Evolutionary conservation across 2,113 vertebrate genomes (phyloP).

Genomic region (Trachemys scripta): DNA sequence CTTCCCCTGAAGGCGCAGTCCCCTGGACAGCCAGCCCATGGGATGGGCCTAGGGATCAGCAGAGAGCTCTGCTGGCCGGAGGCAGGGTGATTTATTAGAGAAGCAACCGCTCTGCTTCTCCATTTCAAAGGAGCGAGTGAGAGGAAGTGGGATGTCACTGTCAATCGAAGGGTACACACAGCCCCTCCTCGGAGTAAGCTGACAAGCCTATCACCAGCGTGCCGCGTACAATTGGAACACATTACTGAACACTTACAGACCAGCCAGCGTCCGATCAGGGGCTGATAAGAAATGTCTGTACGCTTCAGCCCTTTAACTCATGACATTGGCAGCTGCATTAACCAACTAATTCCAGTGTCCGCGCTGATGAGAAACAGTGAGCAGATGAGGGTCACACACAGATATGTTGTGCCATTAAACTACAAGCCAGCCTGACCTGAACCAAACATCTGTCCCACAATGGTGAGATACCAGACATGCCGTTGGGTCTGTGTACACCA

Average conservation of each 20-base stretch:
- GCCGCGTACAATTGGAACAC: not conserved
- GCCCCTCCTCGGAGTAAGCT: not conserved
- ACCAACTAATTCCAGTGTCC: not conserved
- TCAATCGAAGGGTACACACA: not conserved
- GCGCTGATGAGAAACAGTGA: not conserved
- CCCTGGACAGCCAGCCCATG: too few relatives aligned
- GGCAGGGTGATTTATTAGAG: not conserved
- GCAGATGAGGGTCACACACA: not conserved
- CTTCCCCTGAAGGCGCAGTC: too few relatives aligned
- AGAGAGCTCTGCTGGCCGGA: too few relatives aligned
- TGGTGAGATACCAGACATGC: too few relatives aligned
- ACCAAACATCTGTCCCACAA: too few relatives aligned
- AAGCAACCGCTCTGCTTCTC: not conserved
- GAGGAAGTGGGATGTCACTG: not conserved
- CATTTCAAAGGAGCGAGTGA: not conserved
- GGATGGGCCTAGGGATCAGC: too few relatives aligned
- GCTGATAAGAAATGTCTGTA: not conserved
- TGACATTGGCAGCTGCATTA: not conserved
- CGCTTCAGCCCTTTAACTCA: not conserved
- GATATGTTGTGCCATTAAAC: too few relatives aligned
- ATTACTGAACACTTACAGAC: not conserved
- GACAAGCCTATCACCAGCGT: not conserved
- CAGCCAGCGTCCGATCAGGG: not conserved
- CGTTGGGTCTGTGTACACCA: too few relatives aligned
- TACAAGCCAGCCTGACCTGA: too few relatives aligned